A percentile compares a stretch with the other conserved stretches of the same genome.
Conservation (phyloP, 2,888 invertebrate species). For the Rhingia campestris region DNA sequence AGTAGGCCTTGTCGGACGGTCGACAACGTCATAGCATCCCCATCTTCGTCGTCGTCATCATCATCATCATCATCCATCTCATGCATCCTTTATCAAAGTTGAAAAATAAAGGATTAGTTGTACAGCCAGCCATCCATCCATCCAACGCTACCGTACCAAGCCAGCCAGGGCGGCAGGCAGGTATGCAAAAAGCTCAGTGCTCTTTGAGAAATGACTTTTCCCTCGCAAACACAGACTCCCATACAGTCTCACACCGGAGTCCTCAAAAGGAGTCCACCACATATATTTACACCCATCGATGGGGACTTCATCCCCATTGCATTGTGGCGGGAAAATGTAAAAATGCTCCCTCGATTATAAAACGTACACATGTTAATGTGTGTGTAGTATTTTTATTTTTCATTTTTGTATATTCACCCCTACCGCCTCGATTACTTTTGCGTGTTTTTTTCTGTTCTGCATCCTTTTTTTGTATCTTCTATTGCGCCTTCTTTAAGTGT, state of each 20-base stretch:
- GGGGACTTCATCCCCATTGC: slow-evolving; percentile 26
- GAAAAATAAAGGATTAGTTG: slow-evolving; percentile 71
- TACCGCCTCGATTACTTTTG: slow-evolving; percentile 54
- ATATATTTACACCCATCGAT: slow-evolving; percentile 63
- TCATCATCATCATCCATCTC: slow-evolving; percentile 30
- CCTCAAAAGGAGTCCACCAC: slow-evolving; percentile 42
- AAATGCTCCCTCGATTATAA: slow-evolving; percentile 46
- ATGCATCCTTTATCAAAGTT: slow-evolving; percentile 71
- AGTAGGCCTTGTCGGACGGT: slow-evolving; percentile 64
- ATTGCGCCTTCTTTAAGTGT: slow-evolving; percentile 67
- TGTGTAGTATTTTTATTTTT: slow-evolving; percentile 15
- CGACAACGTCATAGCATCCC: slow-evolving; percentile 58
- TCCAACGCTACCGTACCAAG: slow-evolving; percentile 14
- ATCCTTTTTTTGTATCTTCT: slow-evolving; percentile 55
- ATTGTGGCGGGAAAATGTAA: slow-evolving; percentile 73
- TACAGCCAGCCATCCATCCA: slow-evolving; percentile 45
- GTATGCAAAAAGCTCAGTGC: slow-evolving; percentile 69
- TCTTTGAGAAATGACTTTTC: slow-evolving; percentile 68
- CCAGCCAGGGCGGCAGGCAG: slow-evolving; percentile 50
- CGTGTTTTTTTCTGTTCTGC: slow-evolving; percentile 14
- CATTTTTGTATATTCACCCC: slow-evolving; percentile 47
- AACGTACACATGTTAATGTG: slow-evolving; percentile 1
- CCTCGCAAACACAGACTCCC: slow-evolving; percentile 44
- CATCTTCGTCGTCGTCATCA: slow-evolving; percentile 47
- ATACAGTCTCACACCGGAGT: slow-evolving; percentile 30